Base-by-base conservation (phyloP, 2,797 vertebrate species). In the Pseudochirops corinnae region DNA sequence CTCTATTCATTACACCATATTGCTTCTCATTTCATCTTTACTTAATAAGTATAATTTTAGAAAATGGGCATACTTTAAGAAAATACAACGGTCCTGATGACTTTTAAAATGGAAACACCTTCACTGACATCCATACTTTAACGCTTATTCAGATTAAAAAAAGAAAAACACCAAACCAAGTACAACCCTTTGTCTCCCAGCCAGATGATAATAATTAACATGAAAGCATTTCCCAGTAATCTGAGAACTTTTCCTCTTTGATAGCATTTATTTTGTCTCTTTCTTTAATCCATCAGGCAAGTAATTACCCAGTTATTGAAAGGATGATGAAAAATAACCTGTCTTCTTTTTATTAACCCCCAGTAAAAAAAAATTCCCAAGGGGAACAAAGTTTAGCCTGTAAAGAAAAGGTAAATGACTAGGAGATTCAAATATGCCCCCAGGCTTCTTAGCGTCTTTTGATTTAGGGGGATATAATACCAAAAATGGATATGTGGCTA, bases 401-500 rank as follows among this genome's bases (percentile, higher is more conserved):
- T 92, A 53, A 74, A 94, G 29, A 93, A 93, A 93, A 94, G 91
- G 90, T 94, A 91, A 94, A 96, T 92, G 92, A 90, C 55, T 94
- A 87, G 95, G 90, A 90, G 60, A 46, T 56, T 67, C 62, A 26
- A 57, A 4, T 52, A 1, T 90, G 87, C 62, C 96, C 96, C 91
- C 93, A 95, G 55, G 39, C 13, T 29, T 94, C 26, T 95, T 91
- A 87, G 93, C 56, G 74, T 91, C 57, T 91, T 92, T 52, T n/a
- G 5, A 21, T 29, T 3, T 18, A 50, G 31, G 29, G 56, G 82
- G 92, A 92, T 26, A 95, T 2, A 90, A n/a, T 91, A 94, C 98
- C 98, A 4, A 90, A 31, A 0, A 97, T 97, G 97, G 98, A 56
- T 93, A 93, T 90, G 94, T 62, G 94, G 21, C 97, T 82, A 0